Evolutionary conservation across 2,113 vertebrate species (phyloP).

Genomic region (Megalops atlanticus): DNA sequence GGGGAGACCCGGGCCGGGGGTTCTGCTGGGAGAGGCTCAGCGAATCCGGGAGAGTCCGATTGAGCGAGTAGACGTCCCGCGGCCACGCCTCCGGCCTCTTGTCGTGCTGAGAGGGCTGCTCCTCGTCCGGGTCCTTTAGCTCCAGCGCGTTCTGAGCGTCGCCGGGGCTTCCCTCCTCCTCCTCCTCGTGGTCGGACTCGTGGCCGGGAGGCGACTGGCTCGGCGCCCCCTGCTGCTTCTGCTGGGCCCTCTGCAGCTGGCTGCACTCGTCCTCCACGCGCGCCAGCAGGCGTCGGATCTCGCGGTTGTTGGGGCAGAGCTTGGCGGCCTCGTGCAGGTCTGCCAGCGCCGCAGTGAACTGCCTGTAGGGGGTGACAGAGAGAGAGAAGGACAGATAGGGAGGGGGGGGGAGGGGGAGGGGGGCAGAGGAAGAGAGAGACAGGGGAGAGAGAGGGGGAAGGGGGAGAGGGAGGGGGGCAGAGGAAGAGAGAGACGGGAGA

Average conservation of each 20-base stretch:
- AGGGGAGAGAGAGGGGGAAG: too few species aligned
- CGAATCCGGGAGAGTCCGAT: slow-evolving; percentile 78
- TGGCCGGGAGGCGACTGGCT: slow-evolving; percentile 47
- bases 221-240: slow-evolving; percentile 62
- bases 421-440: slow-evolving; percentile 9
- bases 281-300: slow-evolving; percentile 85
- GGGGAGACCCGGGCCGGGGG: slow-evolving; percentile 57
- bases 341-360: slow-evolving; percentile 85
- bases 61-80: slow-evolving; percentile 66
- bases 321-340: slow-evolving; percentile 90
- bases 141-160: slow-evolving; percentile 38
- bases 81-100: slow-evolving; percentile 67
- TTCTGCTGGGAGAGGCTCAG: slow-evolving; percentile 64
- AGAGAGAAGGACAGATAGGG: background rate
- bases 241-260: slow-evolving; percentile 80
- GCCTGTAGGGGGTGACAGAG: slow-evolving; percentile 67
- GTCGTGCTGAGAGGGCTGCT: slow-evolving; percentile 57
- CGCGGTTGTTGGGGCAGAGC: slow-evolving; percentile 89
- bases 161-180: slow-evolving; percentile 34
- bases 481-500: background rate
- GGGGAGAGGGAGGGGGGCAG: too few species aligned
- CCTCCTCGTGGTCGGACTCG: slow-evolving; percentile 74
- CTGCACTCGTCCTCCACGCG: slow-evolving; percentile 93
- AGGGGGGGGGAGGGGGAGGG: background rate
- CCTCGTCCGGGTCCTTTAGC: slow-evolving; percentile 58